These are phyloP conservation scores for Pteronura brasiliensis DNA, from an alignment of 2,113 vertebrate genomes.

Conservation along the genomic window DNA sequence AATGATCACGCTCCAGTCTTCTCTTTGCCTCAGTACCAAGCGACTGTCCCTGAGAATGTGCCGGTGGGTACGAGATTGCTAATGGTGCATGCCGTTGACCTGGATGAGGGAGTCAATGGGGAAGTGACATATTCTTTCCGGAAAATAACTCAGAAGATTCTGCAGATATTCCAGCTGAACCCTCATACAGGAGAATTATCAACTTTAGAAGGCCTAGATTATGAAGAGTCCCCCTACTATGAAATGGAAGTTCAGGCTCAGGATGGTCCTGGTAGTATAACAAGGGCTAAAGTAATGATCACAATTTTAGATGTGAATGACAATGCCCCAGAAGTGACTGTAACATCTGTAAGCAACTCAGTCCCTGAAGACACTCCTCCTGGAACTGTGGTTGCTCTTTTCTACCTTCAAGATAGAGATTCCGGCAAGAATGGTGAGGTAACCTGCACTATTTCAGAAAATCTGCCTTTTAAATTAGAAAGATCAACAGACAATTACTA, in stretches of 20 bases:
- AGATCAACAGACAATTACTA: slow-evolving; percentile 81
- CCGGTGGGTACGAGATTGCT: slow-evolving; percentile 78
- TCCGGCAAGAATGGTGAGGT: slow-evolving; percentile 83
- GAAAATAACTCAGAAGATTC: slow-evolving; percentile 65
- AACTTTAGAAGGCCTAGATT: slow-evolving; percentile 69
- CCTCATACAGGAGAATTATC: slow-evolving; percentile 68
- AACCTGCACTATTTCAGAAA: slow-evolving; percentile 75
- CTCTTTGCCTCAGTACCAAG: slow-evolving; percentile 79
- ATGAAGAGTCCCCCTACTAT: slow-evolving; percentile 72
- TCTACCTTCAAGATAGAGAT: slow-evolving; percentile 84
- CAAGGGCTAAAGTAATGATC: slow-evolving; percentile 82
- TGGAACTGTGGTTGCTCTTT: slow-evolving; percentile 81
- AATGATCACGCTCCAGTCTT: slow-evolving; percentile 83
- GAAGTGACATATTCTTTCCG: slow-evolving; percentile 75
- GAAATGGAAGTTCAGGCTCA: slow-evolving; percentile 81
- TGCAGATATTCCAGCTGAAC: slow-evolving; percentile 66
- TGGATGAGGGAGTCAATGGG: slow-evolving; percentile 80
- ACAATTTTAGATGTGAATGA: slow-evolving; percentile 85
- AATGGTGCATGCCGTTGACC: slow-evolving; percentile 82
- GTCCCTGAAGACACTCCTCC: slow-evolving; percentile 80
- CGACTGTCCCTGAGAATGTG: slow-evolving; percentile 82
- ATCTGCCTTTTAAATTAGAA: slow-evolving; percentile 81
- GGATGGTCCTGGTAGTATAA: slow-evolving; percentile 81
- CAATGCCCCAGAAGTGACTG: slow-evolving; percentile 75
- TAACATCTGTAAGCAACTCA: slow-evolving; percentile 64